Percentiles rank a stretch among this genome's conserved stretches.
Conservation (phyloP, 2,797 vertebrate genomes). For the Chelidonichthys spinosus region DNA sequence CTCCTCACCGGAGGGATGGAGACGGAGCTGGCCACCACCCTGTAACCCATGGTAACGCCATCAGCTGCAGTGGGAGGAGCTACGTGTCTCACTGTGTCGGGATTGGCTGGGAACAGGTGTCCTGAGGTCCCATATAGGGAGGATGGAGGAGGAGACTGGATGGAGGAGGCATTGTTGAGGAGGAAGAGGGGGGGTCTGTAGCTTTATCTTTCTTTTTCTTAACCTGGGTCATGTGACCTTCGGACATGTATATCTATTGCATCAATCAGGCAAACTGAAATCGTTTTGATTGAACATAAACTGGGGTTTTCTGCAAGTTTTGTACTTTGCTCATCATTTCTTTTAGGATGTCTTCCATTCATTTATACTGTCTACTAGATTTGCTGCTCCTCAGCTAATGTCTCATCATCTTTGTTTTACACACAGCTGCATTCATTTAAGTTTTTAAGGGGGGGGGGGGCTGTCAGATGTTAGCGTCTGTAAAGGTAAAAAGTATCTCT, state of each 20-base stretch:
- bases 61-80: conserved; percentile 82
- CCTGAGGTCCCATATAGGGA: conserved; percentile 78
- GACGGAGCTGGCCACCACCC: conserved; percentile 72
- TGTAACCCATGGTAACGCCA: conserved; percentile 82
- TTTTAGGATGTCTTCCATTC: not conserved
- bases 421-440: not conserved
- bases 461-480: too few species aligned
- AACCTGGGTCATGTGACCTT: not conserved
- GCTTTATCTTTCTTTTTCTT: not conserved
- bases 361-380: not conserved
- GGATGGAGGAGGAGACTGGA: conserved; percentile 37
- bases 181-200: not conserved
- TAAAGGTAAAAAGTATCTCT: not conserved
- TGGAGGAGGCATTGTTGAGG: conserved; percentile 34
- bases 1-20: conserved; percentile 51
- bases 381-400: not conserved
- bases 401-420: not conserved
- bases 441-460: too few species aligned
- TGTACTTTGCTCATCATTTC: not conserved
- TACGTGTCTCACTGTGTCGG: conserved; percentile 13
- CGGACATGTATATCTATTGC: not conserved
- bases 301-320: not conserved
- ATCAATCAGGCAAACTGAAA: not conserved
- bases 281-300: not conserved
- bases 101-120: conserved; percentile 83